Evolutionary conservation across 2,113 vertebrate species (phyloP), one percentile per base, ranked within the genome.

Genomic region (Tragelaphus imberbis): DNA sequence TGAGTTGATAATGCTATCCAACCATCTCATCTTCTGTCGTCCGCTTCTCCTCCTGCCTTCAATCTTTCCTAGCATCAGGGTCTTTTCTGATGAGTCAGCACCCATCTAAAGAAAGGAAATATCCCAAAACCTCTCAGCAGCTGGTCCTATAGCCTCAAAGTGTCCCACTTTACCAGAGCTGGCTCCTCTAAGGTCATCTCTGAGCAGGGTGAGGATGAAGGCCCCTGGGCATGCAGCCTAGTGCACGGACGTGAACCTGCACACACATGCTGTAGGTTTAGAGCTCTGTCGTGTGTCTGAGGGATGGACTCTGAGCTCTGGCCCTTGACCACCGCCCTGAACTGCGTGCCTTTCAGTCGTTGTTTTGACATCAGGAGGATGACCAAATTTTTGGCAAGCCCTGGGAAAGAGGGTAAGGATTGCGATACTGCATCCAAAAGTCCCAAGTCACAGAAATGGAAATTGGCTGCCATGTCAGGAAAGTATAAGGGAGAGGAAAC

Each of bases 401-500:
- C 63, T 87, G 13, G 51, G 30, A 71, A 89, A 71, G 51, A 95
- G 47, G 3, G 79, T 88, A 61, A 90, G 51, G 65, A 51, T 71
- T 88, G 7, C 11, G 23, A 80, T 87, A 84, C 33, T 91, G 68
- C 71, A n/a, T 93, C 30, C 33, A 28, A 85, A 88, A 94, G 61
- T 90, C 56, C 84, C 94, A 87, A 91, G 87, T 92, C 61, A 75
- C 90, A 65, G 84, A 95, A 91, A 94, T 97, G 80, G 84, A 94
- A 97, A 97, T 96, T 92, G 92, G 88, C 88, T 97, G 47, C 81
- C 84, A 82, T 84, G 59, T 92, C 58, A 96, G 94, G 85, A 97
- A 98, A 88, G 90, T 97, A 84, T 44, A 96, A 96, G 44, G 55
- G 33, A 91, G 61, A 97, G 71, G 96, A 98, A 97, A 98, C 92